Conservation (phyloP, 2,797 vertebrate genomes). For the Halcyon smyrnensis region DNA sequence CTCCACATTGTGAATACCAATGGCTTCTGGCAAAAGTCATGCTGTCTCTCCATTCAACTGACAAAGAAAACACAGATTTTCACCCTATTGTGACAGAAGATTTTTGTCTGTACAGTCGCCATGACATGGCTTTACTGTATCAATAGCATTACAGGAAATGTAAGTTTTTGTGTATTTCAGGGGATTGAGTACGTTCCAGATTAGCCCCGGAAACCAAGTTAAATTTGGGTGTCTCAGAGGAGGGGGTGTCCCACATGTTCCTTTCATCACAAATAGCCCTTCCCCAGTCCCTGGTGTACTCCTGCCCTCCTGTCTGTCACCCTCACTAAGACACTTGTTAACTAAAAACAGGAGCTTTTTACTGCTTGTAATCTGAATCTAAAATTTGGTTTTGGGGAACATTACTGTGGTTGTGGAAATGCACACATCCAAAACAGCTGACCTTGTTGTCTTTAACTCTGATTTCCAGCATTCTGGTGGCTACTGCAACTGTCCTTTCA, state of each 20-base stretch:
- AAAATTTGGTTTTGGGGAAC: not conserved
- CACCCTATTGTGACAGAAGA: not conserved
- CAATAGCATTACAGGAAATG: not conserved
- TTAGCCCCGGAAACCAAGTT: not conserved
- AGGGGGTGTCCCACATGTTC: not conserved
- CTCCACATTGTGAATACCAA: not conserved
- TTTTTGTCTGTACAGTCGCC: not conserved
- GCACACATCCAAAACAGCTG: not conserved
- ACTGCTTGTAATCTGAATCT: not conserved
- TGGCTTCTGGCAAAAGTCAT: not conserved
- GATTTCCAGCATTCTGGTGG: not conserved
- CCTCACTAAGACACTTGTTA: not conserved
- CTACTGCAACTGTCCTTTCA: constrained; percentile 13
- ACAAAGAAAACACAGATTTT: not conserved
- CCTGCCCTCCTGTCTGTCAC: not conserved
- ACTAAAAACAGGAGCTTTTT: not conserved
- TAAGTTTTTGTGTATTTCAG: not conserved
- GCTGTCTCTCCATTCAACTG: not conserved
- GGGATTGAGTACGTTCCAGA: not conserved
- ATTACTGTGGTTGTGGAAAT: not conserved
- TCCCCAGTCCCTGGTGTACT: not conserved
- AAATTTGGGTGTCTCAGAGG: not conserved
- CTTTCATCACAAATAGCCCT: not conserved
- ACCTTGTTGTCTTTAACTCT: not conserved
- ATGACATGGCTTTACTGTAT: not conserved